Conservation (phyloP, 1,140 invertebrate genomes). For the Drosophila pseudoananassae region DNA sequence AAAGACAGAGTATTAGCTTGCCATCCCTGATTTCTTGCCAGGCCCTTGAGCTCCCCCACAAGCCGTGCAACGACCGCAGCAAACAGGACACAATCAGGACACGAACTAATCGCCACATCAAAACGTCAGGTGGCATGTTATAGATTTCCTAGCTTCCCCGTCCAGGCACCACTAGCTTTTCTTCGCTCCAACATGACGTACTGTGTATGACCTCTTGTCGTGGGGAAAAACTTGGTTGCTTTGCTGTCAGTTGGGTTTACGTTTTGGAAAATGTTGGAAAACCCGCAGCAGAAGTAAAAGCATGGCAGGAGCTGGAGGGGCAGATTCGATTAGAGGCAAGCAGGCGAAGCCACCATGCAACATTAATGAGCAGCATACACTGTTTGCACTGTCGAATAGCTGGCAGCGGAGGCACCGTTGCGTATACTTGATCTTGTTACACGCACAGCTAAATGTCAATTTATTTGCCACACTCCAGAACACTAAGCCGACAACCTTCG, state of each 20-base stretch:
- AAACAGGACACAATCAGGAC: slow-evolving; percentile 46
- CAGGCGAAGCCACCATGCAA: slow-evolving; percentile 30
- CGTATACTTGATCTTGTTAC: slow-evolving; percentile 81
- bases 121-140: slow-evolving; percentile 65
- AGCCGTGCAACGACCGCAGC: slow-evolving; percentile 21
- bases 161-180: slow-evolving; percentile 5
- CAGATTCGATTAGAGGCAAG: slow-evolving; percentile 17
- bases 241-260: slow-evolving; percentile 35
- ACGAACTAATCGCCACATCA: slow-evolving; percentile 64
- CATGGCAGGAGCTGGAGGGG: slow-evolving; percentile 16
- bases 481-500: slow-evolving; percentile 59
- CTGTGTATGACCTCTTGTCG: slow-evolving; percentile 23
- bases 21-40: slow-evolving; percentile 11
- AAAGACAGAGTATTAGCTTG: neutral
- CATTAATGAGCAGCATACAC: slow-evolving; percentile 54
- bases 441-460: slow-evolving; percentile 79
- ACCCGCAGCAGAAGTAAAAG: slow-evolving; percentile 40
- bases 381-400: slow-evolving; percentile 38
- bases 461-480: slow-evolving; percentile 79
- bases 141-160: slow-evolving; percentile 50
- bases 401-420: slow-evolving; percentile 49
- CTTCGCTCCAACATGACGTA: slow-evolving; percentile 57
- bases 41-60: neutral
- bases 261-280: slow-evolving; percentile 28
- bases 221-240: slow-evolving; percentile 31